Percentiles rank a stretch among this genome's conserved stretches.
These are phyloP conservation scores for Pollenia angustigena DNA, from an alignment of 2,888 invertebrate genomes.

Conservation along the genomic window DNA sequence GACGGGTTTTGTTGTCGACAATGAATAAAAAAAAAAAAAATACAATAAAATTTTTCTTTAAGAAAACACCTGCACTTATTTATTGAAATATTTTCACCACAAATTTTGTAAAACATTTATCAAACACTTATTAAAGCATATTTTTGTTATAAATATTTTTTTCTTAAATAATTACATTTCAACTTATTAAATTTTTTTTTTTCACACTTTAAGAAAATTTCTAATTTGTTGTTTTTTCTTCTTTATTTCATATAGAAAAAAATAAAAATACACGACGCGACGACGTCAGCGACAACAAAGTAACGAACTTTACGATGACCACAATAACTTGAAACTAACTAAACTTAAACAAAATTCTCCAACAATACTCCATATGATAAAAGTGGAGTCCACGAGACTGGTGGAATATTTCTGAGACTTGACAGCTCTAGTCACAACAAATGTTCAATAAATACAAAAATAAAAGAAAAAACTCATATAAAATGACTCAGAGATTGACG, in stretches of 20 bases:
- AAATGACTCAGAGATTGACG: conserved; percentile 63
- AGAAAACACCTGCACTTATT: conserved; percentile 67
- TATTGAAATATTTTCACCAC: conserved; percentile 60
- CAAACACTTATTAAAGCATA: conserved; percentile 16
- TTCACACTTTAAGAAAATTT: conserved; percentile 48
- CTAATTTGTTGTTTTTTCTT: conserved; percentile 39
- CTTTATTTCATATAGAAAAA: conserved; percentile 39
- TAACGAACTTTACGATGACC: conserved; percentile 70
- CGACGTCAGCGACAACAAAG: conserved; percentile 69
- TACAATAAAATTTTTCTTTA: conserved; percentile 41
- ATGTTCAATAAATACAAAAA: conserved; percentile 56
- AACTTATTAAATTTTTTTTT: conserved; percentile 28
- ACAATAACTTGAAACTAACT: conserved; percentile 70
- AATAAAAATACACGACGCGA: conserved; percentile 63
- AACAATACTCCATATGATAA: conserved; percentile 61
- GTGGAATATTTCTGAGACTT: conserved; percentile 28
- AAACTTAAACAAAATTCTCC: conserved; percentile 63
- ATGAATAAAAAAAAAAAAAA: conserved; percentile 26
- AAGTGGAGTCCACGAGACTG: conserved; percentile 60
- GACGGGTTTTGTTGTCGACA: conserved; percentile 70
- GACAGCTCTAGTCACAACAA: conserved; percentile 66
- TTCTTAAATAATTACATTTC: conserved; percentile 62
- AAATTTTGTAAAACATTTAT: conserved; percentile 22
- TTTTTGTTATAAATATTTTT: conserved; percentile 11
- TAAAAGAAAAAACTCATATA: not conserved